Base-by-base conservation (phyloP, 2,888 invertebrate genomes). In the Eupeodes luniger region DNA sequence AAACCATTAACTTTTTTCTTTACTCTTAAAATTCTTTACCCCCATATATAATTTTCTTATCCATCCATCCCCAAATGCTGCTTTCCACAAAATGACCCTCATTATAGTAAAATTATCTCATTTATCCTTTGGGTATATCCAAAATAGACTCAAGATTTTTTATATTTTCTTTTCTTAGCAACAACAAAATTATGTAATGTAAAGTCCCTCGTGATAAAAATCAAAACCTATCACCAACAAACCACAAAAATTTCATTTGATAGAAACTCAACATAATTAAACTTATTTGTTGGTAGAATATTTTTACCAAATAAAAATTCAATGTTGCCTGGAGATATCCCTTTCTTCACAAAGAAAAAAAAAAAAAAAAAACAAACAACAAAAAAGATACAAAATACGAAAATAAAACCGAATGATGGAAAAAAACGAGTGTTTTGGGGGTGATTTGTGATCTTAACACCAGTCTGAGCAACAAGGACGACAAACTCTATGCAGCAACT, bases 31-130 rank as follows among this genome's bases (percentile, higher is more conserved):
- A 14, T 51, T 51, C 5, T 11, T 2, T 66, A 27, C 6, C 2
- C 19, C 16, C 4, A 16, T 10, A 44, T 16, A 19, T 47, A 3
- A 12, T 67, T 67, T 67, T 66, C n/a, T 67, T 34, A 67, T 51
- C 49, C 55, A 19, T 64, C 64, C 27, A 27, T 27, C 16, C 62
- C 16, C 62, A 44, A 72, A 66, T 47, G 49, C 47, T 51, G 9
- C 4, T 40, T 9, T 9, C 49, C 62, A 55, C 66, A 49, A 83
- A 87, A 84, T 80, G 80, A 81, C 80, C 84, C 87, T 87, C 74
- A 81, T 87, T 84, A 83, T 67, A 62, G 59, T 61, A 57, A 77
- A 87, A 84, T 87, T 87, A 87, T 83, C 80, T 87, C 55, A 87
- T 77, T 77, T 62, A 77, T 77, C 77, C 67, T n/a, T 55, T 40